Evolutionary conservation across 2,888 invertebrate species (phyloP).

Genomic region (Dasysyrphus albostriatus): DNA sequence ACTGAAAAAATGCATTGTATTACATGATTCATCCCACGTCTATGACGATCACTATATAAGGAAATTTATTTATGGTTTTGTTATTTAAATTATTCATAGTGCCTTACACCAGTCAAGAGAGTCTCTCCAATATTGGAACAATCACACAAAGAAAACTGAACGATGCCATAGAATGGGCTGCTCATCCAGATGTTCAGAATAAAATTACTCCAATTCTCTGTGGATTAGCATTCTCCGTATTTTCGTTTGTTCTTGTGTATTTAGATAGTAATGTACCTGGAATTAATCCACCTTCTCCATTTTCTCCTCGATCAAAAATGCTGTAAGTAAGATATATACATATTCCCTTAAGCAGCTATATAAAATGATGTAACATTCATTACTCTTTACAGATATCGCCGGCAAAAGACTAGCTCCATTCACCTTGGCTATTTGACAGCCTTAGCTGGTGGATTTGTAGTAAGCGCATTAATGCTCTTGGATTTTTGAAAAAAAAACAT

Average conservation of each 20-base stretch:
- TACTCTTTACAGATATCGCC: conserved; percentile 78
- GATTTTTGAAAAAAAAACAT: conserved; percentile 73
- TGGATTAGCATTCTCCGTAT: conserved; percentile 85
- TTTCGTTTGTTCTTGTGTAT: conserved; percentile 86
- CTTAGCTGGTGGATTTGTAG: conserved; percentile 84
- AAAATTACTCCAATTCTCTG: conserved; percentile 81
- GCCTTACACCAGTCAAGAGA: conserved; percentile 78
- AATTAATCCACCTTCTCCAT: conserved; percentile 86
- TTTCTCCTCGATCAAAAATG: conserved; percentile 85
- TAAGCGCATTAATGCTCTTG: conserved; percentile 83
- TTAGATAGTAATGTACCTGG: conserved; percentile 87
- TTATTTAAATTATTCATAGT: conserved; percentile 76
- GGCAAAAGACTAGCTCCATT: conserved; percentile 80
- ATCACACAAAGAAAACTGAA: conserved; percentile 78
- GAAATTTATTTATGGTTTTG: neutral
- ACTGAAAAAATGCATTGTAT: neutral
- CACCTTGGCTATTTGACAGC: conserved; percentile 85
- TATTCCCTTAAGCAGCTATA: neutral
- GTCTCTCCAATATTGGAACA: conserved; percentile 77
- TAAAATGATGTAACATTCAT: conserved; percentile 55
- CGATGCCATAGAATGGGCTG: conserved; percentile 78
- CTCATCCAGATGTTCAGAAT: conserved; percentile 77
- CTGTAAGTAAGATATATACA: conserved; percentile 79
- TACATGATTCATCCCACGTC: neutral
- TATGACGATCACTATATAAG: neutral